Percentiles rank a stretch among this genome's conserved stretches.
phyloP scores from a whole-genome alignment of 2,113 vertebrate species.

The Artemisiospiza belli region DNA sequence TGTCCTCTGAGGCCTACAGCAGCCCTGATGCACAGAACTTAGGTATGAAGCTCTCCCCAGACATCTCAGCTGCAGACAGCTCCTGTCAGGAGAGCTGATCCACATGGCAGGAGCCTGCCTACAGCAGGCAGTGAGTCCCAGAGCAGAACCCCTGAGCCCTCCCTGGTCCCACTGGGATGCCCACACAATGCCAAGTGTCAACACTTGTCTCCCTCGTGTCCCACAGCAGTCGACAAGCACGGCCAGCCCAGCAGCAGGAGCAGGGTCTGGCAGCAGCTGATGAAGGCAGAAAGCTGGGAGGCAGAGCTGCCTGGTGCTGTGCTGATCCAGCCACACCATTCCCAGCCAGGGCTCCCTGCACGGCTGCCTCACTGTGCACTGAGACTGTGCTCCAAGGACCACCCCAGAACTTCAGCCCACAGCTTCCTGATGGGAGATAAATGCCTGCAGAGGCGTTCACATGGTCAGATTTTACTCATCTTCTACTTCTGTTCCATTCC shows the following conservation, averaged over 20 bases:
- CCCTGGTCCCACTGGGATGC: not conserved
- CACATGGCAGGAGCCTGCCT: not conserved
- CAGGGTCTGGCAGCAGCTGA: not conserved
- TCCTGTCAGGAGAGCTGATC: slow-evolving; percentile 1
- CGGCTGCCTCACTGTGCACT: not conserved
- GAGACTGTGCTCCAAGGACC: slow-evolving; percentile 23
- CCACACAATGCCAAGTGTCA: not conserved
- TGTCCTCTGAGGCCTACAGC: not conserved
- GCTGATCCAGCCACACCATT: not conserved
- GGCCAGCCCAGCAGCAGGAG: not conserved
- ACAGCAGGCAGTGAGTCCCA: not conserved
- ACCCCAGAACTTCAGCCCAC: slow-evolving; percentile 63
- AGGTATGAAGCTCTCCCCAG: not conserved
- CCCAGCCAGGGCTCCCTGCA: not conserved
- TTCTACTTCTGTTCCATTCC: slow-evolving; percentile 34
- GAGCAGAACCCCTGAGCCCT: not conserved
- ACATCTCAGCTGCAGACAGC: not conserved
- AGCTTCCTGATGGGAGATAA: slow-evolving; percentile 62
- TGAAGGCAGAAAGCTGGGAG: slow-evolving; percentile 7
- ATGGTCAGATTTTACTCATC: slow-evolving; percentile 50
- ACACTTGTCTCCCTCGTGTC: not conserved
- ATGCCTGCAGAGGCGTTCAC: slow-evolving; percentile 43
- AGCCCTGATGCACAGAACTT: not conserved
- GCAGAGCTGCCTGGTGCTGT: not conserved
- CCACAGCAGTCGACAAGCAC: not conserved